Percentiles rank a stretch among this genome's conserved stretches.
phyloP scores from a whole-genome alignment of 37 sponge, comb jelly and placozoan genomes.

The Theonella swinhoei region DNA sequence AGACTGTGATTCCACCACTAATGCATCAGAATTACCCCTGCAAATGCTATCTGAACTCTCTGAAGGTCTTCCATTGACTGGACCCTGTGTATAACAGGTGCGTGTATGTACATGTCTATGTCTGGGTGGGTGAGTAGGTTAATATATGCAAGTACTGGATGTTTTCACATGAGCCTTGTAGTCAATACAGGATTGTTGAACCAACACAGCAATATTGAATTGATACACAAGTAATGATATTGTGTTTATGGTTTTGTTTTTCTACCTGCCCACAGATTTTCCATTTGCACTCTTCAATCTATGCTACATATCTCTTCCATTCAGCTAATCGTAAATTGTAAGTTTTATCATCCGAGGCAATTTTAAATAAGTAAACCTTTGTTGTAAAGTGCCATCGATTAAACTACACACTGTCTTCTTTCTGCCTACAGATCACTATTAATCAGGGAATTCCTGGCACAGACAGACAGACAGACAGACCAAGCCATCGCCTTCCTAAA shows the following conservation, averaged over 20 bases:
- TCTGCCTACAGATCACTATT: no score
- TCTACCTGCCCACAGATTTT: no score
- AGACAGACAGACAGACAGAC: no score
- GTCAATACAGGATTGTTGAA: neutral
- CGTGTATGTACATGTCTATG: conserved; percentile 1
- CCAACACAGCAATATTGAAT: neutral
- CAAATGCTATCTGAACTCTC: conserved; percentile 48
- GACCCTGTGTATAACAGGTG: conserved; percentile 3
- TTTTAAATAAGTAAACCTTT: no score
- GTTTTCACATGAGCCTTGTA: neutral
- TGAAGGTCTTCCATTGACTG: conserved; percentile 52
- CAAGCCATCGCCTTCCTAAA: no score
- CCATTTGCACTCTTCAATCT: no score
- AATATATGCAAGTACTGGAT: neutral
- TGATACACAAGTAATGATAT: neutral
- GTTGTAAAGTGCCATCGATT: no score
- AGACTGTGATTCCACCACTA: conserved; percentile 61
- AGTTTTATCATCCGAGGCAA: no score
- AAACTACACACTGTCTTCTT: no score
- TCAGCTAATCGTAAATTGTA: no score
- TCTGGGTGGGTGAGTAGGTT: neutral
- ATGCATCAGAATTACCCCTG: conserved; percentile 28
- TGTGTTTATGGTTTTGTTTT: neutral
- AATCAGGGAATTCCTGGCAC: no score
- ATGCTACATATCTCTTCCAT: no score